Evolutionary conservation across 35 echinoderm and acorn worm species (phyloP).

Genomic region (Strongylocentrotus purpuratus): DNA sequence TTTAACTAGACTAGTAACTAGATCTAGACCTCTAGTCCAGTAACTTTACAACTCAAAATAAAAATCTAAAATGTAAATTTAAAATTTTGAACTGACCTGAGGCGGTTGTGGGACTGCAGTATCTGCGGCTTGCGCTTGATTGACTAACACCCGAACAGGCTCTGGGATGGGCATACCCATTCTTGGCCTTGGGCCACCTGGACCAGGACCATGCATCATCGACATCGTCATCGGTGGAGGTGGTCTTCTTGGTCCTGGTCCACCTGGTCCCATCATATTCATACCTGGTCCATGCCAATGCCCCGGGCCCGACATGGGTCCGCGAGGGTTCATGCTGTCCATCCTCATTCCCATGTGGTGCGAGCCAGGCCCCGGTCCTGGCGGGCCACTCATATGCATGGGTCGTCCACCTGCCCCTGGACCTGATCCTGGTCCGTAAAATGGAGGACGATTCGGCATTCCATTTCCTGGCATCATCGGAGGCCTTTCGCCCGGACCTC

Average conservation of each 20-base stretch:
- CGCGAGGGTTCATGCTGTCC: neutral
- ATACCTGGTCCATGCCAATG: neutral
- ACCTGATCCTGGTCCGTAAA: constrained; percentile 14
- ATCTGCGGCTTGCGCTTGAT: neutral
- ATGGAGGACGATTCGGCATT: neutral
- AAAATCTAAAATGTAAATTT: too few species aligned
- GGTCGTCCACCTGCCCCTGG: neutral
- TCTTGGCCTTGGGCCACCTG: neutral
- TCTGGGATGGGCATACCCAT: neutral
- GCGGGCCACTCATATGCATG: neutral
- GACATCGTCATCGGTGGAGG: neutral
- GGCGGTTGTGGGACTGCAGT: neutral
- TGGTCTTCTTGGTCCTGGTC: neutral
- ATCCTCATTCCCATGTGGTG: neutral
- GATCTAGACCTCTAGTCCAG: too few species aligned
- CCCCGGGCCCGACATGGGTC: neutral
- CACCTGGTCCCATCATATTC: neutral
- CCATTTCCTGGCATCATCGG: neutral
- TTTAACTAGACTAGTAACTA: too few species aligned
- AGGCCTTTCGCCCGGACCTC: neutral
- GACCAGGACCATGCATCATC: neutral
- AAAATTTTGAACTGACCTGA: neutral
- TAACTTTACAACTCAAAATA: too few species aligned
- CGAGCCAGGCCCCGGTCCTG: neutral
- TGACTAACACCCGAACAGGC: neutral